A percentile compares a stretch with the other conserved stretches of the same genome.
Evolutionary conservation across 2,797 vertebrate species (phyloP).

Genomic region (Chaetophractus vellerosus): DNA sequence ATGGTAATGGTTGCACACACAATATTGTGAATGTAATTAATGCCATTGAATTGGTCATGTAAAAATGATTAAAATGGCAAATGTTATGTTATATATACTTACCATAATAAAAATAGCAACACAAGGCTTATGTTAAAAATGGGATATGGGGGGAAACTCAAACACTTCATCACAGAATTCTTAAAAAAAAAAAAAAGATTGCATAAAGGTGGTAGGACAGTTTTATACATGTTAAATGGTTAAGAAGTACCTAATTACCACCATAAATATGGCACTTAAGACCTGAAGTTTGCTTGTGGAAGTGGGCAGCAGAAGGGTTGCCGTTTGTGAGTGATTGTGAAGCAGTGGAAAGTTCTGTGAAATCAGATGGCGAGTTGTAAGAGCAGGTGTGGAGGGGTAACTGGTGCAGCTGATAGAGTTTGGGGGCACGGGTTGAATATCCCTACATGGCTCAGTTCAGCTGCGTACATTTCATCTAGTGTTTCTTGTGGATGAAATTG

Average conservation of each 20-base stretch:
- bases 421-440: background rate
- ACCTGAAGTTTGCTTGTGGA: background rate
- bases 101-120: too few species aligned
- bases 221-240: background rate
- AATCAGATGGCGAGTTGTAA: too few species aligned
- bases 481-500: background rate
- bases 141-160: background rate
- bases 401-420: fast-evolving
- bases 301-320: background rate
- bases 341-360: fast-evolving
- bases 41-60: too few species aligned
- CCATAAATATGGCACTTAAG: background rate
- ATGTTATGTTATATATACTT: too few species aligned
- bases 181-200: background rate
- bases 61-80: too few species aligned
- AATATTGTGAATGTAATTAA: too few species aligned
- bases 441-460: background rate
- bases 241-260: background rate
- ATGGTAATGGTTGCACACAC: too few species aligned
- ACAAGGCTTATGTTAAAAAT: background rate
- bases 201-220: background rate
- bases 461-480: background rate
- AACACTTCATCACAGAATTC: background rate
- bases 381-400: background rate
- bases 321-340: background rate